These are phyloP conservation scores for Gobionotothen gibberifrons DNA, from an alignment of 2,797 vertebrate species.

Conservation along the genomic window DNA sequence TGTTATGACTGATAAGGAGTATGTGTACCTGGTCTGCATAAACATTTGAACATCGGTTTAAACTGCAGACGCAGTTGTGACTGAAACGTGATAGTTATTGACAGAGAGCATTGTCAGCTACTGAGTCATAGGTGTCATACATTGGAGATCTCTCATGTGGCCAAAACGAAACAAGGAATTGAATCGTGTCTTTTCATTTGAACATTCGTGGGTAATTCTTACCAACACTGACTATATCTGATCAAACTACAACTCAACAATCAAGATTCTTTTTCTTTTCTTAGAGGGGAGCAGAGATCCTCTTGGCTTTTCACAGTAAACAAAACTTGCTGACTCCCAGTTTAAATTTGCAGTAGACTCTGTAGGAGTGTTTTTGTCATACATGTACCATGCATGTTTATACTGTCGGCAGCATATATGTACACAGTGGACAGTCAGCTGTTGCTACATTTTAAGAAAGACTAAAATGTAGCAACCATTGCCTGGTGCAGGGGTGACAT, in stretches of 20 bases:
- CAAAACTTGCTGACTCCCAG: too few species aligned
- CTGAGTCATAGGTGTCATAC: not conserved
- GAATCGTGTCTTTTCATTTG: not conserved
- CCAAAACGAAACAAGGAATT: not conserved
- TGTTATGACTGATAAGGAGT: not conserved
- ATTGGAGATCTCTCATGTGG: not conserved
- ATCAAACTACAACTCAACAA: too few species aligned
- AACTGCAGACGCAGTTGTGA: not conserved
- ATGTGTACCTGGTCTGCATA: not conserved
- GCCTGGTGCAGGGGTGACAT: too few species aligned
- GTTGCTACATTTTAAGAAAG: too few species aligned
- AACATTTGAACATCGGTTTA: not conserved
- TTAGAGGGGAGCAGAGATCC: too few species aligned
- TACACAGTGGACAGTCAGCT: not conserved
- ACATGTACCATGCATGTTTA: too few species aligned
- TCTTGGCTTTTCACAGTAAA: too few species aligned
- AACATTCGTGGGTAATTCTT: not conserved
- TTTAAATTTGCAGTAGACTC: not conserved
- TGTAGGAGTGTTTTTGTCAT: not conserved
- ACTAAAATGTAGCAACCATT: too few species aligned
- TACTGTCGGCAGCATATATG: too few species aligned
- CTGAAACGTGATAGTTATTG: not conserved
- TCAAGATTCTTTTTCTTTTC: too few species aligned
- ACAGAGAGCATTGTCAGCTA: accelerated
- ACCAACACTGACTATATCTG: not conserved